Percentiles rank a stretch among this genome's conserved stretches.
These are phyloP conservation scores for Metellina segmentata DNA, from an alignment of 2,888 invertebrate species.

Conservation along the genomic window DNA sequence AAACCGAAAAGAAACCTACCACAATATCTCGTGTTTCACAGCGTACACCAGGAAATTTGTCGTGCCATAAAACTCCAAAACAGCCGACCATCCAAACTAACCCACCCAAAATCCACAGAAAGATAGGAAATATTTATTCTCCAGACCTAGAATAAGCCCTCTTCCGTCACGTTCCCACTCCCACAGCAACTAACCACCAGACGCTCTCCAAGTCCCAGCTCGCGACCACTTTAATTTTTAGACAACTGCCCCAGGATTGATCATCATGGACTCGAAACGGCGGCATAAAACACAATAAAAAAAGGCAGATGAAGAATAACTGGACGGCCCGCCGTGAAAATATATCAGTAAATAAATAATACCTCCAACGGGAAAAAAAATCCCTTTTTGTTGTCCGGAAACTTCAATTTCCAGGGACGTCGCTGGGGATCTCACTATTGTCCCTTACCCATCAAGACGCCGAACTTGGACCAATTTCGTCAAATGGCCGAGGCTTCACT, in stretches of 20 bases:
- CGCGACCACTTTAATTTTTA: constrained; percentile 15
- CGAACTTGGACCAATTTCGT: constrained; percentile 47
- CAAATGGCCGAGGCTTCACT: constrained; percentile 32
- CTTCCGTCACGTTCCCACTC: no score
- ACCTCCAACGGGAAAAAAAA: background rate
- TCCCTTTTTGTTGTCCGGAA: constrained; percentile 59
- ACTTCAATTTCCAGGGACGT: constrained; percentile 57
- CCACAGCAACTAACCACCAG: no score
- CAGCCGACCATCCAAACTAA: no score
- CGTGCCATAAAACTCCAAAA: no score
- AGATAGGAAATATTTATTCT: no score
- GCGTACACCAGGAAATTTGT: no score
- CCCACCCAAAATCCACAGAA: no score
- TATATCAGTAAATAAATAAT: constrained; percentile 46
- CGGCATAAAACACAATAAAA: constrained; percentile 8
- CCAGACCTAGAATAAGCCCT: no score
- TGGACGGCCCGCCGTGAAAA: constrained; percentile 23
- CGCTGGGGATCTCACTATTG: constrained; percentile 68
- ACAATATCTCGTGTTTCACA: no score
- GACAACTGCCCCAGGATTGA: constrained; percentile 8
- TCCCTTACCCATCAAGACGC: constrained; percentile 19
- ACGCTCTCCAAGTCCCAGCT: background rate
- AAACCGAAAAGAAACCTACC: no score
- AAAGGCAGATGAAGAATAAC: constrained; percentile 32
- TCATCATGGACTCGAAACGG: background rate